Conservation (phyloP, 2,797 vertebrate genomes). For the Vultur gryphus region DNA sequence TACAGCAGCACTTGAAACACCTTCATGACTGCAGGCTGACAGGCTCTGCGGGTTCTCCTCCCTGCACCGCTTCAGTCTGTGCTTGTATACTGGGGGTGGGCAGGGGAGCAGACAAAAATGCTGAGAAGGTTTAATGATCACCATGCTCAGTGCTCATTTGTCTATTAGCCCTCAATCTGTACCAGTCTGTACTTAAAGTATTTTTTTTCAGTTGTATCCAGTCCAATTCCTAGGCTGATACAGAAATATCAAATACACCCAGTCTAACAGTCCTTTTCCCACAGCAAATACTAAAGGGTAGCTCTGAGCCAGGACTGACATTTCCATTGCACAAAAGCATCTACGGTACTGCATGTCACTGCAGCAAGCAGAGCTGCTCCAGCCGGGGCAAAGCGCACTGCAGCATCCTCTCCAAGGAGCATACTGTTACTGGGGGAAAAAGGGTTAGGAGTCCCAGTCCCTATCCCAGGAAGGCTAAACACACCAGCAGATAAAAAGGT, state of each 20-base stretch:
- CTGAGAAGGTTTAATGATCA: neutral
- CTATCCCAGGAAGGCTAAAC: neutral
- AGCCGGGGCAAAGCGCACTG: neutral
- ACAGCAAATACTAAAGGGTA: neutral
- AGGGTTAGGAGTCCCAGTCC: neutral
- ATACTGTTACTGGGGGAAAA: neutral
- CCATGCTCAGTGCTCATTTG: neutral
- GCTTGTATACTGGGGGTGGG: accelerated
- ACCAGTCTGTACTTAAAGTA: neutral
- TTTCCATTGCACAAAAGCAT: neutral
- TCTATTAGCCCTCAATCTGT: neutral
- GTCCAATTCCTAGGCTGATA: neutral
- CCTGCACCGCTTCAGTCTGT: neutral
- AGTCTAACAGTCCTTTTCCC: neutral
- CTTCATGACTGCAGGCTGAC: neutral
- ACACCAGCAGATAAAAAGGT: neutral
- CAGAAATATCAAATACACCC: neutral
- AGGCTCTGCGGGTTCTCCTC: neutral
- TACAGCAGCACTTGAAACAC: neutral
- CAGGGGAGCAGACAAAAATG: neutral
- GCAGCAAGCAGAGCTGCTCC: neutral
- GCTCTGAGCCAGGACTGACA: neutral
- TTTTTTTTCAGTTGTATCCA: neutral
- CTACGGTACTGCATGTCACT: accelerated
- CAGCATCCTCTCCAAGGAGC: neutral